phyloP scores from a whole-genome alignment of 2,113 vertebrate genomes.

The Alligator mississippiensis region DNA sequence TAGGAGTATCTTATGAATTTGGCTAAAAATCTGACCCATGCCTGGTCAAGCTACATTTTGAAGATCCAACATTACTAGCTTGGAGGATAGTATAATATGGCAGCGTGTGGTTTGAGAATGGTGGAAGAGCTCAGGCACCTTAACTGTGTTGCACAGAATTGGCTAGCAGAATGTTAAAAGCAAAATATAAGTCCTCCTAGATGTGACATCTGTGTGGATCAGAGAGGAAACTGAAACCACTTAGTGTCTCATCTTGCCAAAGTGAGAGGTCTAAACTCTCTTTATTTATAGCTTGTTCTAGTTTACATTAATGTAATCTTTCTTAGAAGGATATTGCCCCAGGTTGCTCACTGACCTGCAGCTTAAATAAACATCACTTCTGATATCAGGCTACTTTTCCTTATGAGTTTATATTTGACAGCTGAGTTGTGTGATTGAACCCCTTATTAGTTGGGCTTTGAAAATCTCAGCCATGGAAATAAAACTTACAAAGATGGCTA shows the following conservation, averaged over 20 bases:
- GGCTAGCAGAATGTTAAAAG: not conserved
- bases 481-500: not conserved
- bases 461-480: not conserved
- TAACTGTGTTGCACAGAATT: constrained; percentile 13
- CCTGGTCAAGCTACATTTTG: constrained; percentile 37
- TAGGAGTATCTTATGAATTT: not conserved
- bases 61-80: constrained; percentile 39
- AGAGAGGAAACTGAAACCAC: not conserved
- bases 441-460: not conserved
- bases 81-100: constrained; percentile 43
- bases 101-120: constrained; percentile 40
- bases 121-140: not conserved
- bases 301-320: not conserved
- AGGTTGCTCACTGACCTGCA: not conserved
- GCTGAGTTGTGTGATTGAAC: not conserved
- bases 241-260: not conserved
- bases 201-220: not conserved
- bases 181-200: not conserved
- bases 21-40: constrained; percentile 19
- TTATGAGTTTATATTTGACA: not conserved
- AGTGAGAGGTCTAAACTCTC: not conserved
- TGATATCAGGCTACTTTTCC: not conserved
- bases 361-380: not conserved
- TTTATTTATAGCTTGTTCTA: not conserved
- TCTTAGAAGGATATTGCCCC: constrained; percentile 4